A percentile compares a stretch with the other conserved stretches of the same genome.
phyloP scores from a whole-genome alignment of 2,113 vertebrate species.

The Lophura nycthemera region DNA sequence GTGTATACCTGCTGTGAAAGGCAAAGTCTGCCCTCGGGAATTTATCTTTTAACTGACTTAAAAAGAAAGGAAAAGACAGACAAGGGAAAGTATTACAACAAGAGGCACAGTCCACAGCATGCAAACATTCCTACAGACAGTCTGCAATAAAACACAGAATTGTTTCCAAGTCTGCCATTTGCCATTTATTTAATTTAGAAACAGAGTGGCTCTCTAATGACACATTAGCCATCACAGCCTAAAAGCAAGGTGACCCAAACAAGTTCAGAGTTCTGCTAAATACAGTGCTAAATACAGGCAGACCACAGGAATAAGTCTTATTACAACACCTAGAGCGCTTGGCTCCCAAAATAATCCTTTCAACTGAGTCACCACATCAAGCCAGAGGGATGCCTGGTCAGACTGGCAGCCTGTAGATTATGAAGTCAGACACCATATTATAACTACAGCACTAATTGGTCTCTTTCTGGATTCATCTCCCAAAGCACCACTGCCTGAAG shows the following conservation, averaged over 20 bases:
- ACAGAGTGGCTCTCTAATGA: not conserved
- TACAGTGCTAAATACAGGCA: not conserved
- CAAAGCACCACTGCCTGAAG: not conserved
- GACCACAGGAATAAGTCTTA: not conserved
- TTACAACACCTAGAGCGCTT: not conserved
- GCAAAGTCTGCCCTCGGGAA: not conserved
- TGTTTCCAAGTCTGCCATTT: not conserved
- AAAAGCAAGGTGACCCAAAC: not conserved
- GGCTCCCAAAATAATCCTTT: not conserved
- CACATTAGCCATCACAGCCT: not conserved
- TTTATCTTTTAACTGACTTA: not conserved
- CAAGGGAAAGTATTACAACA: not conserved
- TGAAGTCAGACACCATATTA: not conserved
- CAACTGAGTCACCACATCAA: not conserved
- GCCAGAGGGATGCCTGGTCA: not conserved
- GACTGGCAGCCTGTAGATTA: not conserved
- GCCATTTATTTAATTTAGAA: not conserved
- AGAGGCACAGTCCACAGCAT: not conserved
- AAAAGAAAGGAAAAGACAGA: not conserved
- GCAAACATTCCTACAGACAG: slow-evolving; percentile 9
- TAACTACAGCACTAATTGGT: not conserved
- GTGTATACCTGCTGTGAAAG: not conserved
- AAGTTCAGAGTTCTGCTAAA: not conserved
- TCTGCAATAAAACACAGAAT: not conserved
- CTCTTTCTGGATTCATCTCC: not conserved